A percentile compares a stretch with the other conserved stretches of the same genome.
These are phyloP conservation scores for Sebastes diploproa DNA, from an alignment of 2,797 vertebrate species.

Conservation along the genomic window DNA sequence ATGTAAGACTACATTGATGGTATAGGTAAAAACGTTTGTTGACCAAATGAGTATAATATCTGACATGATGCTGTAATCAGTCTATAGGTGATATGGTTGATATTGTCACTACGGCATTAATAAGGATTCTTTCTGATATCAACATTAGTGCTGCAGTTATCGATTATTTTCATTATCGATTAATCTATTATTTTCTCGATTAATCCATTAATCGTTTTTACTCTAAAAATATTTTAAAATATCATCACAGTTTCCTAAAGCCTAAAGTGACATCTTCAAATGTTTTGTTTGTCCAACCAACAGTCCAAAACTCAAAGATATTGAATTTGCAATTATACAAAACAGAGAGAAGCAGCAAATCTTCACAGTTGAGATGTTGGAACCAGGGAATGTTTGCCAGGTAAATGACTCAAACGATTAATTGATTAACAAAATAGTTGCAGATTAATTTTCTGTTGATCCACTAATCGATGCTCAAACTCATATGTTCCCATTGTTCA, in stretches of 20 bases:
- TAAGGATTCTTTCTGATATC: not conserved
- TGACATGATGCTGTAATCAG: not conserved
- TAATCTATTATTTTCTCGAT: not conserved
- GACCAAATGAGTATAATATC: not conserved
- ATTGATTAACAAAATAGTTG: too few species aligned
- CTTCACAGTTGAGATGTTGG: not conserved
- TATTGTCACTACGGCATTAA: not conserved
- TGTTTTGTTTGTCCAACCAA: not conserved
- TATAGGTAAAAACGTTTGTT: not conserved
- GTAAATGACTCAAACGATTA: too few species aligned
- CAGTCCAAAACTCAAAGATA: too few species aligned
- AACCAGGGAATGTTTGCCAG: not conserved
- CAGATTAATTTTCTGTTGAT: too few species aligned
- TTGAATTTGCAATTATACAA: not conserved
- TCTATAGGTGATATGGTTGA: not conserved
- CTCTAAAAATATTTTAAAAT: not conserved
- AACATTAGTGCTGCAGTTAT: not conserved
- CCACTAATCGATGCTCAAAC: not conserved
- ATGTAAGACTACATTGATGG: not conserved
- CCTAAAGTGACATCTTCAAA: not conserved
- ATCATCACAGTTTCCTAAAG: not conserved
- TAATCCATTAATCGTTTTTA: not conserved
- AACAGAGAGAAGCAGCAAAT: not conserved
- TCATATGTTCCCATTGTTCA: not conserved
- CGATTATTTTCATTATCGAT: not conserved